Conservation (phyloP, 2,113 vertebrate species). For the Passer montanus region DNA sequence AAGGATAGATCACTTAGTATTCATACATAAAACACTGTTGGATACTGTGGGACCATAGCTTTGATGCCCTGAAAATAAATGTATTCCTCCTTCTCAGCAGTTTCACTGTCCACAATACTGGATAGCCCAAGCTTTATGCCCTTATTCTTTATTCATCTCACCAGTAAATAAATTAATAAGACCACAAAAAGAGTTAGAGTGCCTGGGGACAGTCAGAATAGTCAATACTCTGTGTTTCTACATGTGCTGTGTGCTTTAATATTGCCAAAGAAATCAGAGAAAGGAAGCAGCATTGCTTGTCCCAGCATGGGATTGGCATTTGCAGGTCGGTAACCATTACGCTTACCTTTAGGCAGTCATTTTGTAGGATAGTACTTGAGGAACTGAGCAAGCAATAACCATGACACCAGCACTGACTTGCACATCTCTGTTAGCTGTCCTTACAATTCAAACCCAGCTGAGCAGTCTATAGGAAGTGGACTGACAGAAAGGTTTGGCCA, state of each 20-base stretch:
- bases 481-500: constrained; percentile 3
- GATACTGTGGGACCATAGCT: neutral
- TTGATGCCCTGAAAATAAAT: neutral
- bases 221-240: neutral
- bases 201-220: neutral
- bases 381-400: neutral
- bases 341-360: neutral
- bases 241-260: neutral
- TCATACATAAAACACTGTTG: neutral
- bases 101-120: neutral
- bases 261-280: neutral
- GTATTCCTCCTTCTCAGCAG: neutral
- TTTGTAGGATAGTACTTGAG: neutral
- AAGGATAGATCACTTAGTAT: neutral
- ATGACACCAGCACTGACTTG: neutral
- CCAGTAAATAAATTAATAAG: neutral
- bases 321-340: neutral
- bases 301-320: neutral
- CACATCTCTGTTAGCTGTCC: neutral
- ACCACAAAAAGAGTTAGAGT: neutral
- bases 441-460: neutral
- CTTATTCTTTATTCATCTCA: neutral
- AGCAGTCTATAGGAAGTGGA: neutral
- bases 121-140: neutral
- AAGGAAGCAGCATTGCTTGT: neutral